phyloP scores from a whole-genome alignment of 2,888 invertebrate species.

The Trisateles emortualis region DNA sequence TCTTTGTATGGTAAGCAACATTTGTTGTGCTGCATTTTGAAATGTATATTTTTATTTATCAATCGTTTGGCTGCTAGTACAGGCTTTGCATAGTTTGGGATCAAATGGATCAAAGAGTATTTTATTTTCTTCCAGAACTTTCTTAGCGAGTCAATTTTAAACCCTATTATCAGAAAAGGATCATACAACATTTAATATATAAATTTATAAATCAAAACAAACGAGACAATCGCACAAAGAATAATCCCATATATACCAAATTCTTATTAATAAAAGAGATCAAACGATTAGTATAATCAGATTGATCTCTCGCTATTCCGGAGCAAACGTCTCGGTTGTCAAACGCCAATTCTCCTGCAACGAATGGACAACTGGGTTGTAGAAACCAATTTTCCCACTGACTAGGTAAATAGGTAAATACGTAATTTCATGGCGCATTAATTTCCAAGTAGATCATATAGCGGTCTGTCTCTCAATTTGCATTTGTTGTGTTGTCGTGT shows the following conservation, averaged over 20 bases:
- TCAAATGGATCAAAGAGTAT: too few species aligned
- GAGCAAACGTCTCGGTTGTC: constrained; percentile 56
- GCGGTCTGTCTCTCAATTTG: constrained; percentile 58
- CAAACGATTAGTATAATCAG: constrained; percentile 49
- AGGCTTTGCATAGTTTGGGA: too few species aligned
- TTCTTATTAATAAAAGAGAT: constrained; percentile 40
- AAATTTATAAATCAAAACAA: constrained; percentile 14
- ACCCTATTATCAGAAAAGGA: too few species aligned
- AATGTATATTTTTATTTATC: too few species aligned
- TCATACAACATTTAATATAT: too few species aligned
- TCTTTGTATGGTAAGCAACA: too few species aligned
- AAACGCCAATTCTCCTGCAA: constrained; percentile 71
- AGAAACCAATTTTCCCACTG: constrained; percentile 81
- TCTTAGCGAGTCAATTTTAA: too few species aligned
- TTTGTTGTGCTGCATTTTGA: too few species aligned
- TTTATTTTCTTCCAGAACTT: too few species aligned
- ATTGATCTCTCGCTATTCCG: constrained; percentile 31
- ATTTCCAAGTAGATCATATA: constrained; percentile 73
- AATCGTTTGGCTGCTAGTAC: too few species aligned
- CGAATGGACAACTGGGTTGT: constrained; percentile 73
- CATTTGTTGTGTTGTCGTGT: constrained; percentile 58
- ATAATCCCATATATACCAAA: constrained; percentile 26
- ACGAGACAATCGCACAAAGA: neutral
- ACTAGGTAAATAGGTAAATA: constrained; percentile 83
- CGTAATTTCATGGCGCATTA: constrained; percentile 82